Conservation (phyloP, 2,113 vertebrate genomes). For the Corythaeola cristata region DNA sequence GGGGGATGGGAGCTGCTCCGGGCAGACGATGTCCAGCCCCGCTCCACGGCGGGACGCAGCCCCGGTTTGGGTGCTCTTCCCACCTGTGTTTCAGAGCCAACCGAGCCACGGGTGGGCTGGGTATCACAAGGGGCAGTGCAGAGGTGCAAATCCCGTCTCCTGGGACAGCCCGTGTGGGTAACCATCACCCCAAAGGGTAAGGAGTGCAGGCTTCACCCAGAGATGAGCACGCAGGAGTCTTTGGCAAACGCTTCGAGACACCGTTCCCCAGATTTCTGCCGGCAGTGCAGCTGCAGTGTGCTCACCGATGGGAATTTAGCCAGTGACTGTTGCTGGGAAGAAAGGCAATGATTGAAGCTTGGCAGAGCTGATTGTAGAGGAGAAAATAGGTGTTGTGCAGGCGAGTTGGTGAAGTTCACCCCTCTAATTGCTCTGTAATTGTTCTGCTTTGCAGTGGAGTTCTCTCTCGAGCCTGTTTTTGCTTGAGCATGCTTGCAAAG, state of each 20-base stretch:
- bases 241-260: background rate
- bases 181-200: fast-evolving
- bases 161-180: fast-evolving
- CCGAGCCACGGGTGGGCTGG: fast-evolving
- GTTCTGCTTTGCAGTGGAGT: background rate
- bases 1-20: background rate
- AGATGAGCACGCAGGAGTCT: background rate
- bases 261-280: background rate
- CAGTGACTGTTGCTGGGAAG: background rate
- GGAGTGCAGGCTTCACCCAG: background rate
- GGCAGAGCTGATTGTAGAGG: background rate
- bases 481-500: background rate
- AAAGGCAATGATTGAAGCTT: conserved; percentile 7
- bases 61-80: background rate
- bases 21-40: background rate
- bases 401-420: conserved; percentile 18
- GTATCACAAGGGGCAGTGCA: fast-evolving
- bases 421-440: conserved; percentile 36
- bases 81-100: background rate
- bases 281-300: background rate
- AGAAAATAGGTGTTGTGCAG: conserved; percentile 32
- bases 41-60: fast-evolving
- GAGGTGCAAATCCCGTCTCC: background rate
- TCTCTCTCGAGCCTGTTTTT: background rate
- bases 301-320: background rate